Base-by-base conservation (phyloP, 2,888 invertebrate species). In the Pterobdella sp. region DNA sequence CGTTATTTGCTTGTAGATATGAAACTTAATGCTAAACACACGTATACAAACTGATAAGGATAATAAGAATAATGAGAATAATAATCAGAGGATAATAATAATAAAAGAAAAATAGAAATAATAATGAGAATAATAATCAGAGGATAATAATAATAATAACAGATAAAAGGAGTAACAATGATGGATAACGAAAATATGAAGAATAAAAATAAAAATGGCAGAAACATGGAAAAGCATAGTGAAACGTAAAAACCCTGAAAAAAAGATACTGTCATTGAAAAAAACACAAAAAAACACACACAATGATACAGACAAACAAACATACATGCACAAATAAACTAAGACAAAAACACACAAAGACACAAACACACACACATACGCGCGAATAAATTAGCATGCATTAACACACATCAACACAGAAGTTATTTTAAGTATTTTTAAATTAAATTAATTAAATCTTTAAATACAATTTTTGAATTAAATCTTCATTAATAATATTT, bases 351-450 rank as follows among this genome's bases (percentile, higher is more conserved):
- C 60, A 56, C 4, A 56, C 18, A 56, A 22, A 56, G 4, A 56
- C 60, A 56, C 60, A 56, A 4, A 56, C 60, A 56, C 60, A 56
- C 60, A 56, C 60, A 56, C 60, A 56, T 26, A 56, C 60, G n/a
- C n/a, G 10, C 31, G 63, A 26, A n/a, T 63, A 4, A 63, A 63
- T 63, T 63, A 63, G 10, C 14, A 18, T 49, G 14, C 26, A 14
- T 22, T 64, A 14, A 10, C 26, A 10, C 60, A 37, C 26, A 18
- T n/a, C n/a, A n/a, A n/a, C n/a, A n/a, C n/a, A n/a, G n/a, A n/a
- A n/a, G n/a, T n/a, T n/a, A n/a, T n/a, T n/a, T n/a, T n/a, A n/a
- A n/a, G n/a, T n/a, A n/a, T n/a, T n/a, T n/a, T n/a, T n/a, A n/a
- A n/a, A n/a, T n/a, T n/a, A n/a, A n/a, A n/a, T n/a, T n/a, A n/a